phyloP scores from a whole-genome alignment of 2,113 vertebrate species.

The Mola mola region DNA sequence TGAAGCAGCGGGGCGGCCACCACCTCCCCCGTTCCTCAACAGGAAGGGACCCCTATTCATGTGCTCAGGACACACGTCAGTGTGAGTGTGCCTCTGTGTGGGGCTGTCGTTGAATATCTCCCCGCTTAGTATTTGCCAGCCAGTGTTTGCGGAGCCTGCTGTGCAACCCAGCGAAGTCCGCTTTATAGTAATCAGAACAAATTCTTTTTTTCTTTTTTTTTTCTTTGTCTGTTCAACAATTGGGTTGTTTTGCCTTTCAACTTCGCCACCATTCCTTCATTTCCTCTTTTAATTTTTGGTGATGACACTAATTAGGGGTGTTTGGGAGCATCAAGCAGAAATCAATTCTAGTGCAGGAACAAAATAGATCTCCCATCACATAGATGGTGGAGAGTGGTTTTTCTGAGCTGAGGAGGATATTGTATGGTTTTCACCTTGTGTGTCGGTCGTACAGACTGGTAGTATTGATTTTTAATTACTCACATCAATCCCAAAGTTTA shows the following conservation, averaged over 20 bases:
- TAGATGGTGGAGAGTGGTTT: too few species aligned
- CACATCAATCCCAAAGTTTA: too few species aligned
- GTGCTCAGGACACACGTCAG: conserved; percentile 52
- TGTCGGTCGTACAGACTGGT: too few species aligned
- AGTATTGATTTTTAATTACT: too few species aligned
- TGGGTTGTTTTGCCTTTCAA: conserved; percentile 4
- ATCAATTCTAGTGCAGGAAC: too few species aligned
- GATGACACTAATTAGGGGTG: too few species aligned
- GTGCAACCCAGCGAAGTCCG: conserved; percentile 28
- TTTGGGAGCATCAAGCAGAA: too few species aligned
- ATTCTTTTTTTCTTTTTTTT: conserved; percentile 6
- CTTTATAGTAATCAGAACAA: conserved; percentile 39
- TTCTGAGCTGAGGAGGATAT: too few species aligned
- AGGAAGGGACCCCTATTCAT: conserved; percentile 60
- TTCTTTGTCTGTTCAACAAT: conserved; percentile 26
- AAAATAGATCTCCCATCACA: too few species aligned
- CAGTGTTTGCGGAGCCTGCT: conserved; percentile 52
- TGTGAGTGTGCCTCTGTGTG: conserved; percentile 30
- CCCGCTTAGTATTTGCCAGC: conserved; percentile 46
- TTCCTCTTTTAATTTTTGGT: background rate
- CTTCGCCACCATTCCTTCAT: background rate
- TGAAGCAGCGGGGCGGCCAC: conserved; percentile 65
- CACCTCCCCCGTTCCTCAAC: conserved; percentile 65
- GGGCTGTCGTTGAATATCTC: conserved; percentile 31
- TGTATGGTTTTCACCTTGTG: too few species aligned